A percentile compares a stretch with the other conserved stretches of the same genome.
These are phyloP conservation scores for Entomobrya proxima DNA, from an alignment of 2,888 invertebrate genomes.

Conservation along the genomic window DNA sequence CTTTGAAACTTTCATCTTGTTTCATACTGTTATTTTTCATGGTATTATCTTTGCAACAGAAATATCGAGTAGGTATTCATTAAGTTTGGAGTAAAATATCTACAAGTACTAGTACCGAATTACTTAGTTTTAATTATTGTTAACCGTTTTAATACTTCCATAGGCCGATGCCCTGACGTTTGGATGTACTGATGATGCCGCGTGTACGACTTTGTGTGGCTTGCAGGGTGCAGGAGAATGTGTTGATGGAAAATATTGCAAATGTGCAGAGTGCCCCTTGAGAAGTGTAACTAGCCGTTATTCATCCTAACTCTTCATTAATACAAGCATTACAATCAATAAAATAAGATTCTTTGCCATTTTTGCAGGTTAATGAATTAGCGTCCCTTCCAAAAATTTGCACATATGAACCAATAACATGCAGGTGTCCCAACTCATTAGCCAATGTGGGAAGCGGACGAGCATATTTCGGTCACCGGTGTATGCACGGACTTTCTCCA, in stretches of 20 bases:
- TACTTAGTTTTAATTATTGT: too few species aligned
- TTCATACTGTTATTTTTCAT: too few species aligned
- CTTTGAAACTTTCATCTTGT: too few species aligned
- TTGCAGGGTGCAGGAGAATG: constrained; percentile 47
- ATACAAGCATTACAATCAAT: too few species aligned
- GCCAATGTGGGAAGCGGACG: too few species aligned
- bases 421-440: too few species aligned
- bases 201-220: constrained; percentile 52
- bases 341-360: neutral
- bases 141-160: too few species aligned
- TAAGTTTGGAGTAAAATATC: too few species aligned
- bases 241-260: constrained; percentile 44
- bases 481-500: constrained; percentile 25
- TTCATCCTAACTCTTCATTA: too few species aligned
- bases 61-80: too few species aligned
- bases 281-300: constrained; percentile 57
- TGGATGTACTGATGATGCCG: constrained; percentile 29
- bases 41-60: too few species aligned
- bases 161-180: constrained; percentile 2
- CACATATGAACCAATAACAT: constrained; percentile 55
- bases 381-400: constrained; percentile 47
- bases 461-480: constrained; percentile 47
- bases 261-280: constrained; percentile 43
- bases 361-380: constrained; percentile 42
- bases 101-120: too few species aligned